Conservation (phyloP, 2,888 invertebrate species). For the Oligia latruncula region DNA sequence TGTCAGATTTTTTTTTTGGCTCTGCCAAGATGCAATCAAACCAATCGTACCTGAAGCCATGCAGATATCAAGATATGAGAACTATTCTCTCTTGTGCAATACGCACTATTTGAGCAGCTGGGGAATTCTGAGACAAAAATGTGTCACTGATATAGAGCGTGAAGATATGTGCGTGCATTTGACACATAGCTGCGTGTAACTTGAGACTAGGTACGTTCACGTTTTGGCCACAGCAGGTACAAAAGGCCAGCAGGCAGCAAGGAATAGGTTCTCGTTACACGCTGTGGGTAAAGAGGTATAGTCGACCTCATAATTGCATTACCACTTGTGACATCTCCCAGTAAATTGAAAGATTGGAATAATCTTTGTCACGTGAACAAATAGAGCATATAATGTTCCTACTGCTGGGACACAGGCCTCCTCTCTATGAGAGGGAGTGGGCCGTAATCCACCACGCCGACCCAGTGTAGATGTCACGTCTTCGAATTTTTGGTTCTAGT, state of each 20-base stretch:
- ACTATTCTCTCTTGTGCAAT: conserved; percentile 15
- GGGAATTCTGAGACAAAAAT: conserved; percentile 4
- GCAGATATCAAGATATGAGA: neutral
- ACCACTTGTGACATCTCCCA: too few species aligned
- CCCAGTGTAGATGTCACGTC: too few species aligned
- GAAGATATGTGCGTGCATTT: conserved; percentile 13
- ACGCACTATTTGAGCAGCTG: neutral
- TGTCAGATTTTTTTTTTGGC: too few species aligned
- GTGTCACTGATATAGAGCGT: conserved; percentile 29
- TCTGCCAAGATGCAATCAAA: too few species aligned
- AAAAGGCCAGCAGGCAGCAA: neutral
- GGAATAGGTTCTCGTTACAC: neutral
- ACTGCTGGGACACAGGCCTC: too few species aligned
- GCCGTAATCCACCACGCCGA: too few species aligned
- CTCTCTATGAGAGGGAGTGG: too few species aligned
- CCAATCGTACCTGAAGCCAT: neutral
- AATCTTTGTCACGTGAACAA: too few species aligned
- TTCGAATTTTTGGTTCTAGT: too few species aligned
- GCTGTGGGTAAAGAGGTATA: neutral
- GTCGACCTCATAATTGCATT: neutral
- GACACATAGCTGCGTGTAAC: conserved; percentile 19
- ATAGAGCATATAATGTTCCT: too few species aligned
- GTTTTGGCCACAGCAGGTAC: neutral
- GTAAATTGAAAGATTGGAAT: too few species aligned
- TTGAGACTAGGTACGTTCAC: conserved; percentile 16